A percentile compares a stretch with the other conserved stretches of the same genome.
These are phyloP conservation scores for Hippoglossus hippoglossus DNA, from an alignment of 2,797 vertebrate species.

Conservation along the genomic window DNA sequence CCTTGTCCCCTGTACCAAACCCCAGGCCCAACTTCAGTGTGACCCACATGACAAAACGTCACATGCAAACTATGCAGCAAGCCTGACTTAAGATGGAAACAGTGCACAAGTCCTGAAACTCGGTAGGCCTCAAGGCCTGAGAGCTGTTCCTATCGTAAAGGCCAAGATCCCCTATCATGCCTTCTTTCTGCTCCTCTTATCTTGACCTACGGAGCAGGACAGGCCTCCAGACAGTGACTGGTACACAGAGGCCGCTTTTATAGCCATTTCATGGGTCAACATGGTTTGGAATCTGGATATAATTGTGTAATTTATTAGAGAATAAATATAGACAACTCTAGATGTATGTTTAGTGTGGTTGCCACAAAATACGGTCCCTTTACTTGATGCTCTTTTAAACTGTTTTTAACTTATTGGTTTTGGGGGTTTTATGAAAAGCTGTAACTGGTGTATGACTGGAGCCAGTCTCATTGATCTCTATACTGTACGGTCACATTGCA, in stretches of 20 bases:
- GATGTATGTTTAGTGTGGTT: conserved; percentile 85
- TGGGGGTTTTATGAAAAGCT: conserved; percentile 44
- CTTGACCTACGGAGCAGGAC: conserved; percentile 72
- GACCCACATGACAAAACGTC: conserved; percentile 68
- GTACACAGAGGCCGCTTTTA: conserved; percentile 71
- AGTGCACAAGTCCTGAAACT: conserved; percentile 66
- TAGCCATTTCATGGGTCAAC: conserved; percentile 80
- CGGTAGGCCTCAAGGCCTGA: conserved; percentile 50
- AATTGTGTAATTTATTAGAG: conserved; percentile 85
- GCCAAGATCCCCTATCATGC: conserved; percentile 79
- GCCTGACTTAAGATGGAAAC: conserved; percentile 72
- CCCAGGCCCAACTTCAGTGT: conserved; percentile 74
- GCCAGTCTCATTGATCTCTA: conserved; percentile 24
- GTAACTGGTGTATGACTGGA: conserved; percentile 38
- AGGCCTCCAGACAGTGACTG: conserved; percentile 76
- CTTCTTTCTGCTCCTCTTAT: conserved; percentile 79
- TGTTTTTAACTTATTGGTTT: conserved; percentile 67
- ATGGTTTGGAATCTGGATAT: conserved; percentile 79
- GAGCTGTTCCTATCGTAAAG: conserved; percentile 70
- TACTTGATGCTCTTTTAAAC: conserved; percentile 81
- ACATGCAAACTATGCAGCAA: conserved; percentile 86
- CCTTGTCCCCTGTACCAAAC: conserved; percentile 58
- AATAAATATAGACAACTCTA: conserved; percentile 79
- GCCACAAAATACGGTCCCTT: conserved; percentile 87
- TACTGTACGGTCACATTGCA: conserved; percentile 10